Evolutionary conservation across 2,797 vertebrate genomes (phyloP).

Genomic region (Gallirallus australis): DNA sequence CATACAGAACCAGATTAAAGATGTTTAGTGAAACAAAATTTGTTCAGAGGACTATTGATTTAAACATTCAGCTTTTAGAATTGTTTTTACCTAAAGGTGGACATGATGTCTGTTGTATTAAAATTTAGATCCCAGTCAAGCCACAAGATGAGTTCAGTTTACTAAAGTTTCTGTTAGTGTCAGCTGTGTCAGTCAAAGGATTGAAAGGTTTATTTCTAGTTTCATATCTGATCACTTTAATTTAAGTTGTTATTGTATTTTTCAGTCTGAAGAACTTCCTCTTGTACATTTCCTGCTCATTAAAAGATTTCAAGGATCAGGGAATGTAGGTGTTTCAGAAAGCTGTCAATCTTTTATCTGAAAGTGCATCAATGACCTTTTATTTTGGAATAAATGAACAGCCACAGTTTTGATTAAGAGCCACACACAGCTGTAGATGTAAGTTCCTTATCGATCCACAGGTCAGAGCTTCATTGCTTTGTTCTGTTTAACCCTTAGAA

Average conservation of each 20-base stretch:
- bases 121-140: background rate
- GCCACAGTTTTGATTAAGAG: slow-evolving; percentile 70
- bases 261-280: slow-evolving; percentile 35
- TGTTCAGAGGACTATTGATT: background rate
- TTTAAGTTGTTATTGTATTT: slow-evolving; percentile 27
- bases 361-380: slow-evolving; percentile 69
- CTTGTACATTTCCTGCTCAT: slow-evolving; percentile 55
- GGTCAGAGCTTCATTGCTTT: slow-evolving; percentile 46
- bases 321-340: slow-evolving; percentile 55
- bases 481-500: slow-evolving; percentile 61
- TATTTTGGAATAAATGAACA: slow-evolving; percentile 72
- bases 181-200: background rate
- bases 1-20: background rate
- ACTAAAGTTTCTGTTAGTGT: background rate
- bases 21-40: background rate
- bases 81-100: background rate
- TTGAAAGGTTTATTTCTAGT: slow-evolving; percentile 28
- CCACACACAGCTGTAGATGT: slow-evolving; percentile 5
- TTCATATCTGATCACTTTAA: slow-evolving; percentile 8
- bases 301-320: slow-evolving; percentile 50
- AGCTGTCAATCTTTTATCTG: slow-evolving; percentile 56
- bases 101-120: background rate
- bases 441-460: slow-evolving; percentile 60
- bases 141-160: background rate
- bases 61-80: fast-evolving